phyloP scores from a whole-genome alignment of 2,888 invertebrate species.

The Drosophila paranaensis region DNA sequence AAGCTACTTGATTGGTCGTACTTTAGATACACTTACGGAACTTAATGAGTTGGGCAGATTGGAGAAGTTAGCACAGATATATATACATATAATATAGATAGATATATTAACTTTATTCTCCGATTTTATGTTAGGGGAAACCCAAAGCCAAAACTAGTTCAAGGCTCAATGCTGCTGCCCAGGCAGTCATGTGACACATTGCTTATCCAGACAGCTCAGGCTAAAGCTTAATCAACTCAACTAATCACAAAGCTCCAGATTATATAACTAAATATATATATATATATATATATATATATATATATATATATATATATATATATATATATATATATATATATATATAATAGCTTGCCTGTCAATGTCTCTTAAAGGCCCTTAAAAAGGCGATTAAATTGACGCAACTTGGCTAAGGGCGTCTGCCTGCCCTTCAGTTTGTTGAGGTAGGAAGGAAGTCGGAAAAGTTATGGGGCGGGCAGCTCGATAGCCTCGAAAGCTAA shows the following conservation, averaged over 20 bases:
- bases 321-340: no score
- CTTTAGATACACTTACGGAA: not conserved
- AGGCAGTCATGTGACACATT: not conserved
- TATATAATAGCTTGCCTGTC: not conserved
- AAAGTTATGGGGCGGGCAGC: not conserved
- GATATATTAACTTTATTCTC: not conserved
- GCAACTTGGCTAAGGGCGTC: not conserved
- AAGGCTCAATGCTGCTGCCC: not conserved
- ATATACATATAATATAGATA: not conserved
- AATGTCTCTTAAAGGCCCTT: not conserved
- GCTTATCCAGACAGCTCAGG: not conserved
- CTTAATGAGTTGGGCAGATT: rapidly evolving
- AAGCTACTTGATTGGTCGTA: not conserved
- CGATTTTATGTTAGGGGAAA: not conserved
- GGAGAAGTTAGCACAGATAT: not conserved
- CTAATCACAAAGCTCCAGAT: not conserved
- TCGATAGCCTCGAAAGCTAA: slow-evolving; percentile 19
- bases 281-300: no score
- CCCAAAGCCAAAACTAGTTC: not conserved
- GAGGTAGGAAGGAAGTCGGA: not conserved
- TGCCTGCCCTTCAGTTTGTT: not conserved
- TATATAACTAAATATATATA: not conserved
- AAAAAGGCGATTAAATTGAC: slow-evolving; percentile 43
- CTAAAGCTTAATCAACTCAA: not conserved
- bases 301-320: no score